Evolutionary conservation across 2,113 vertebrate genomes (phyloP).

Genomic region (Motacilla tschutschensis): DNA sequence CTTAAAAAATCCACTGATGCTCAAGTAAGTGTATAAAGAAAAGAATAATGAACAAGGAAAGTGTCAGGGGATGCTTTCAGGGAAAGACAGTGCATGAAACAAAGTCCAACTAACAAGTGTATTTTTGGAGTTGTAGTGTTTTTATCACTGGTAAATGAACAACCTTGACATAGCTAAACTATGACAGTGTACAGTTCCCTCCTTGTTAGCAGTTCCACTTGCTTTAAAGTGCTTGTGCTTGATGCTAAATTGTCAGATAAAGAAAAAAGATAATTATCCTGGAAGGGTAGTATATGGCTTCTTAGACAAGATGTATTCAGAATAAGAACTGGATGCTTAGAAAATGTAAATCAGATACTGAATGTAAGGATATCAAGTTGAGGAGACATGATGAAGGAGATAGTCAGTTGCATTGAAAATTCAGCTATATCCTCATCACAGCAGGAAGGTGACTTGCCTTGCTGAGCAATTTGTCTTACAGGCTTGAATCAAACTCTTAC

Average conservation of each 20-base stretch:
- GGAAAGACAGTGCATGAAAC: neutral
- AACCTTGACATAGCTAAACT: neutral
- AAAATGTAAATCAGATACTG: constrained; percentile 64
- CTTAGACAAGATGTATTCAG: constrained; percentile 73
- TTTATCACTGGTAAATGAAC: constrained; percentile 29
- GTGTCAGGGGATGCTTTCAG: neutral
- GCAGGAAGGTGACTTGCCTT: constrained; percentile 80
- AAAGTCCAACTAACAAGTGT: neutral
- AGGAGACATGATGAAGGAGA: constrained; percentile 73
- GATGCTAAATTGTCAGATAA: constrained; percentile 68
- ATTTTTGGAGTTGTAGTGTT: constrained; percentile 27
- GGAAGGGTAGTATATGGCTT: constrained; percentile 48
- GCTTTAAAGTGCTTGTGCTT: constrained; percentile 61
- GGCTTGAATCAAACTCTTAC: constrained; percentile 76
- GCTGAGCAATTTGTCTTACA: constrained; percentile 83
- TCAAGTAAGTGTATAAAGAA: constrained; percentile 75
- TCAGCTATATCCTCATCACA: constrained; percentile 76
- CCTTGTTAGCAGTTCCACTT: constrained; percentile 45
- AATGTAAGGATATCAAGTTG: constrained; percentile 66
- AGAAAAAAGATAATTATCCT: constrained; percentile 71
- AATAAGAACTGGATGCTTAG: constrained; percentile 69
- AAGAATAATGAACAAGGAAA: neutral
- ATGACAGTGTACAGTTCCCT: neutral
- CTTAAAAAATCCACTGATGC: constrained; percentile 81
- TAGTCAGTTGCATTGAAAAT: constrained; percentile 76